A percentile compares a stretch with the other conserved stretches of the same genome.
Conservation (phyloP, 2,888 invertebrate genomes). For the Hymenopus coronatus region DNA sequence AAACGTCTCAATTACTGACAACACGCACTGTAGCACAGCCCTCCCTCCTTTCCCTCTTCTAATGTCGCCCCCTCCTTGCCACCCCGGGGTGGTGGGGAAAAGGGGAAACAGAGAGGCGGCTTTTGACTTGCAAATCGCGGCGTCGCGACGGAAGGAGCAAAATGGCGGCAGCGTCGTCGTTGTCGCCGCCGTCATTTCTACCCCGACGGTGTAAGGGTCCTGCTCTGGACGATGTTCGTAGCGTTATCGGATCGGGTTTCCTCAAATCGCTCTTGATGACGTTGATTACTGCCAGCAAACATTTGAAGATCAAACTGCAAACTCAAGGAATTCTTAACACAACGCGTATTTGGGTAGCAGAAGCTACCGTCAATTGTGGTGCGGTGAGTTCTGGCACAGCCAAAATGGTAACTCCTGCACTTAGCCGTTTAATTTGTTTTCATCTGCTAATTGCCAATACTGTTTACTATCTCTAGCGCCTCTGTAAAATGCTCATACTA, state of each 20-base stretch:
- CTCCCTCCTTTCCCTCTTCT: not conserved
- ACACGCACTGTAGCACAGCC: not conserved
- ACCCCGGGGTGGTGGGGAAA: not conserved
- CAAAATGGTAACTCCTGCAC: no score
- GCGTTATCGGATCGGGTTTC: not conserved
- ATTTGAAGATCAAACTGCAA: not conserved
- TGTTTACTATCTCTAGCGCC: no score
- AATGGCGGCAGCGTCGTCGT: not conserved
- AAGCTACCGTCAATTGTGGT: no score
- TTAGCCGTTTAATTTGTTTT: no score
- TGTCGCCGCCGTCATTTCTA: not conserved
- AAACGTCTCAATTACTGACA: constrained; percentile 4
- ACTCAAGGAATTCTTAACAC: not conserved
- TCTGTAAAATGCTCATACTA: no score
- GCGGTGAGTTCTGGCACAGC: no score
- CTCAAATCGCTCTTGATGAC: not conserved
- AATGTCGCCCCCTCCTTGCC: not conserved
- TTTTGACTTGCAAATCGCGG: constrained; percentile 20
- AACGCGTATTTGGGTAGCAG: no score
- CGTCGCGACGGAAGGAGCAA: constrained; percentile 4
- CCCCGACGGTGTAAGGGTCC: not conserved
- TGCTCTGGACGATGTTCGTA: not conserved
- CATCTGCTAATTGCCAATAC: no score
- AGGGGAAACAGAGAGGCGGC: constrained; percentile 3
- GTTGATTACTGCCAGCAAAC: not conserved